These are phyloP conservation scores for Drosophila demipolita DNA, from an alignment of 2,888 invertebrate genomes.

Conservation along the genomic window DNA sequence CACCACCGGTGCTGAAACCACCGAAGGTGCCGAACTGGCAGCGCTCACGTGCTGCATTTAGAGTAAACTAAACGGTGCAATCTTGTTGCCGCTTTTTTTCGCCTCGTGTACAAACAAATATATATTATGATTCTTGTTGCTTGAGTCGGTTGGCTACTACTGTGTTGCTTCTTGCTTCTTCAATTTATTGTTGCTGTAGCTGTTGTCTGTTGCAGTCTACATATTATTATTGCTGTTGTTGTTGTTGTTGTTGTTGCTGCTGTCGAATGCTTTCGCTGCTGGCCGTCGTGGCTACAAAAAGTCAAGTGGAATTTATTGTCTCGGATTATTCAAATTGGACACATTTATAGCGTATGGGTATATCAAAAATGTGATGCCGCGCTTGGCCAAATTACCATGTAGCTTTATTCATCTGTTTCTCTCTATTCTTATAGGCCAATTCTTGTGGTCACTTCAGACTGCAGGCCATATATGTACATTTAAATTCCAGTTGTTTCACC, in stretches of 20 bases:
- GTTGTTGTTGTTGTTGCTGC: constrained; percentile 63
- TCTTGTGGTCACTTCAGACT: constrained; percentile 14
- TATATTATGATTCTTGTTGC: constrained; percentile 29
- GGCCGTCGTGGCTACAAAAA: constrained; percentile 72
- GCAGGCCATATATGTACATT: constrained; percentile 10
- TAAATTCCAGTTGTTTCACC: constrained; percentile 27
- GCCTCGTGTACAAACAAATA: constrained; percentile 17
- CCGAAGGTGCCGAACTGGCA: constrained; percentile 73
- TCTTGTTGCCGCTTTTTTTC: constrained; percentile 31
- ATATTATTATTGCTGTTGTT: constrained; percentile 56
- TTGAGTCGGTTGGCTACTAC: constrained; percentile 24
- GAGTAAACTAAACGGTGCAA: constrained; percentile 31
- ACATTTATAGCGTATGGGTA: constrained; percentile 13
- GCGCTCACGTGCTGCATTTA: constrained; percentile 83
- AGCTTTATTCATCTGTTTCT: constrained; percentile 15
- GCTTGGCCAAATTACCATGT: constrained; percentile 49
- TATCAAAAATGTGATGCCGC: constrained; percentile 4
- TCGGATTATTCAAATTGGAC: constrained; percentile 48
- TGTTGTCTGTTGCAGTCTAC: constrained; percentile 61
- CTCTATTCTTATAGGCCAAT: constrained; percentile 17
- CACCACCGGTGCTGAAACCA: constrained; percentile 73
- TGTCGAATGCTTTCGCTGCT: constrained; percentile 79
- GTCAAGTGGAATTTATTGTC: constrained; percentile 71
- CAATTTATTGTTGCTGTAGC: constrained; percentile 61
- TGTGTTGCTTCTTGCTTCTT: constrained; percentile 56